Conservation (phyloP, 2,888 invertebrate genomes). For the Chymomyza caudatula region DNA sequence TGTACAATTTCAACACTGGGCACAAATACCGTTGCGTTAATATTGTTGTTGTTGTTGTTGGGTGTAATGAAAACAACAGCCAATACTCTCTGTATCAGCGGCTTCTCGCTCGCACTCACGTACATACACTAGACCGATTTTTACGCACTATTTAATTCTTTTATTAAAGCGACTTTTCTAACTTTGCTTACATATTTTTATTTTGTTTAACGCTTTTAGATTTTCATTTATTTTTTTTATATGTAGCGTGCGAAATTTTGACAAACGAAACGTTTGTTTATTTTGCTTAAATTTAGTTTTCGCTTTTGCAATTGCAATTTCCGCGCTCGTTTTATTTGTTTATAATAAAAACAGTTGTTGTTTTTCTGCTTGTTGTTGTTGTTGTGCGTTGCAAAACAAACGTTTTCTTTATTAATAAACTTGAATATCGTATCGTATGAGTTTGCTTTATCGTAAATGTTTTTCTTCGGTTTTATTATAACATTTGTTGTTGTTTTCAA, state of each 20-base stretch:
- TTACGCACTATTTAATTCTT: conserved; percentile 69
- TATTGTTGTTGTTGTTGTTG: neutral
- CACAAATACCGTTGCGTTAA: conserved; percentile 7
- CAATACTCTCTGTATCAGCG: no score
- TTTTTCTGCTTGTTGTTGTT: conserved; percentile 15
- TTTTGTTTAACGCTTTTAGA: conserved; percentile 10
- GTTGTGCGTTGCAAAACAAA: conserved; percentile 56
- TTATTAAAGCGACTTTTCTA: conserved; percentile 42
- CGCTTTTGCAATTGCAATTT: conserved; percentile 57
- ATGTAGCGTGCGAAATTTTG: conserved; percentile 46
- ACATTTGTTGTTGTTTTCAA: conserved; percentile 66
- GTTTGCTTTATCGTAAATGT: conserved; percentile 42
- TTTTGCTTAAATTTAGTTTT: conserved; percentile 27
- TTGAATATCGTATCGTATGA: conserved; percentile 42
- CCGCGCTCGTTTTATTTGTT: conserved; percentile 53
- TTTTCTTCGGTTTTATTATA: conserved; percentile 47
- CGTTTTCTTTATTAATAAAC: conserved; percentile 65
- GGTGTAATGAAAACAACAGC: no score
- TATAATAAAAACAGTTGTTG: conserved; percentile 18
- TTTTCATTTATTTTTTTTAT: neutral
- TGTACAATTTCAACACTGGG: conserved; percentile 1
- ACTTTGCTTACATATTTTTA: conserved; percentile 34
- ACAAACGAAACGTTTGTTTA: conserved; percentile 64
- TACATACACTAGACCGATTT: conserved; percentile 47
- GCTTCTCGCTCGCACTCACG: conserved; percentile 2